Conservation (phyloP, 1,140 invertebrate species). For the Chrysomallon squamiferum region DNA sequence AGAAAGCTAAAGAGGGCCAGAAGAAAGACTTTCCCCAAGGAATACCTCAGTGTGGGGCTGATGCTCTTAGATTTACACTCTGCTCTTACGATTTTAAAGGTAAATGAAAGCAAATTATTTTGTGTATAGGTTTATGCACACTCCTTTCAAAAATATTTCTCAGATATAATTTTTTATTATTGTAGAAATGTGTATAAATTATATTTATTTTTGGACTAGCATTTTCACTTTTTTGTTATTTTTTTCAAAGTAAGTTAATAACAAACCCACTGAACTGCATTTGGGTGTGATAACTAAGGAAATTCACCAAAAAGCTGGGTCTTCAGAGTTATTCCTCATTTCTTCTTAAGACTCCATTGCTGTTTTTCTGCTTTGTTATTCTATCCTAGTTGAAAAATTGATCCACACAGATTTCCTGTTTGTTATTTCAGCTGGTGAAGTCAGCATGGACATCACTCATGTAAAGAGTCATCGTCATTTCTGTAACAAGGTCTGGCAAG, state of each 20-base stretch:
- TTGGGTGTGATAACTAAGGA: no score
- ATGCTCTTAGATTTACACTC: slow-evolving; percentile 94
- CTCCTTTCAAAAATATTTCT: background rate
- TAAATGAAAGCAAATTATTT: slow-evolving; percentile 48
- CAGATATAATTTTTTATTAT: background rate
- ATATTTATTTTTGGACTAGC: no score
- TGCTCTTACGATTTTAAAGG: slow-evolving; percentile 92
- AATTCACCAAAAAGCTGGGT: no score
- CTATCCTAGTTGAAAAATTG: no score
- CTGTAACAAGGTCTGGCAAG: slow-evolving; percentile 65
- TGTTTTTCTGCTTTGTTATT: no score
- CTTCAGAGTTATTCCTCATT: no score
- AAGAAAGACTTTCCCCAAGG: slow-evolving; percentile 94
- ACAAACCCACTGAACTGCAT: no score
- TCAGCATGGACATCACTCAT: slow-evolving; percentile 55
- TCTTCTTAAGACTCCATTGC: no score
- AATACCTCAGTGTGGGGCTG: slow-evolving; percentile 98
- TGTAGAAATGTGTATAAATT: background rate
- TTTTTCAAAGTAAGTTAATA: no score
- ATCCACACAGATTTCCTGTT: background rate
- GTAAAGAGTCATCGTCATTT: slow-evolving; percentile 52
- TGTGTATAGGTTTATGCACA: background rate
- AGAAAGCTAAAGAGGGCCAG: slow-evolving; percentile 78
- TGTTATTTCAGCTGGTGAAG: slow-evolving; percentile 42
- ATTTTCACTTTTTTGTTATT: no score